phyloP scores from a whole-genome alignment of 2,888 invertebrate species.

The Pristionchus exspectatus region DNA sequence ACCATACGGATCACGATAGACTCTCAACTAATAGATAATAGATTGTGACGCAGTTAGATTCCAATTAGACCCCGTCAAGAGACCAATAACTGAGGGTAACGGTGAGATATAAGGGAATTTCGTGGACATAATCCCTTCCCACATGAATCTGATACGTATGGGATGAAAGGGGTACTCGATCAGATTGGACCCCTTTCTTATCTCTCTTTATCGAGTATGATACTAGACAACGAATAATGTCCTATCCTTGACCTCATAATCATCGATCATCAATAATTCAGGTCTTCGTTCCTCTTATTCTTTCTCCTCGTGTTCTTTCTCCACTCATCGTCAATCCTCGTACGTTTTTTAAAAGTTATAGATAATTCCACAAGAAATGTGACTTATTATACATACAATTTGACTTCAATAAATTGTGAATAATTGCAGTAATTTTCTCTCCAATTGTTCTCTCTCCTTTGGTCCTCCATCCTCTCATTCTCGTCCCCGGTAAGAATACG shows the following conservation, averaged over 20 bases:
- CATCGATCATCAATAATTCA: neutral
- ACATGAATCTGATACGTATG: neutral
- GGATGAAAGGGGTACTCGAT: neutral
- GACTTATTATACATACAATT: no score
- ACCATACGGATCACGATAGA: neutral
- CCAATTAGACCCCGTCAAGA: slow-evolving; percentile 23
- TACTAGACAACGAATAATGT: neutral
- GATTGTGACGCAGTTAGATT: neutral
- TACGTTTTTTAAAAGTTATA: slow-evolving; percentile 64
- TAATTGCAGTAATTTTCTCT: slow-evolving; percentile 61
- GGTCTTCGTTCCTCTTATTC: slow-evolving; percentile 73
- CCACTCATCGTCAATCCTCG: slow-evolving; percentile 69
- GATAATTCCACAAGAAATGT: slow-evolving; percentile 57
- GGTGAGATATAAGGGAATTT: neutral
- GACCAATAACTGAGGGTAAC: neutral
- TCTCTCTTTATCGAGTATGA: neutral
- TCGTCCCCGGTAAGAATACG: slow-evolving; percentile 60
- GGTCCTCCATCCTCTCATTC: slow-evolving; percentile 74
- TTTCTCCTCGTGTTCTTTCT: slow-evolving; percentile 74
- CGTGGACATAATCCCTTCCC: neutral
- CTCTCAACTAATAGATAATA: neutral
- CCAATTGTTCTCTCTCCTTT: slow-evolving; percentile 73
- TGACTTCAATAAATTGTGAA: neutral
- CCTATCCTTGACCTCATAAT: neutral
- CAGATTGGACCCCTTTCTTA: neutral